These are phyloP conservation scores for Salvelinus namaycush DNA, from an alignment of 2,113 vertebrate species.

Conservation along the genomic window DNA sequence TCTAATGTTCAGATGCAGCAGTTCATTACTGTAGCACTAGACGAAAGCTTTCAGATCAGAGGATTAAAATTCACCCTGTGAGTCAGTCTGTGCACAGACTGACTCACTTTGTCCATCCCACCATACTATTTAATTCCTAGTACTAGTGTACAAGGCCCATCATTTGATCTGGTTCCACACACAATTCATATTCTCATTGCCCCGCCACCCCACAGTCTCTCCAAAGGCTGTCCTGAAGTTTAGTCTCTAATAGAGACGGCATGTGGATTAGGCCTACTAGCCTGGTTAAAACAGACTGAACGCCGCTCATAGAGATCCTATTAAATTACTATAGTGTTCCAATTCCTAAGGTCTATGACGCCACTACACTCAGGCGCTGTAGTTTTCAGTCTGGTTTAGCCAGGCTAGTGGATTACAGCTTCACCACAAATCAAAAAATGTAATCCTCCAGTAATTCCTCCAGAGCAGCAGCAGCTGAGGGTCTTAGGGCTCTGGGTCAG, in stretches of 20 bases:
- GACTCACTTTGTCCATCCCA: conserved; percentile 8
- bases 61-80: conserved; percentile 45
- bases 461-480: not conserved
- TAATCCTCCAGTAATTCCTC: not conserved
- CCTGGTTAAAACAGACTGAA: too few species aligned
- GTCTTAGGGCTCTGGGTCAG: not conserved
- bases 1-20: conserved; percentile 24
- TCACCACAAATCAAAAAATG: not conserved
- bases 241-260: not conserved
- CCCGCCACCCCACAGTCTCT: not conserved
- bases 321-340: conserved; percentile 19
- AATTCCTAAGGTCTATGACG: too few species aligned
- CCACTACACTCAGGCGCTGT: not conserved
- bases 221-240: not conserved
- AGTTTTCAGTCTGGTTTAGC: too few species aligned
- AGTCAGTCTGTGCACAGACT: conserved; percentile 23
- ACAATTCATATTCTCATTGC: not conserved
- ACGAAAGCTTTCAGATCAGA: conserved; percentile 41
- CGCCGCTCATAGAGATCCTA: not conserved
- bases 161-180: not conserved
- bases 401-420: conserved; percentile 1
- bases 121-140: conserved; percentile 25
- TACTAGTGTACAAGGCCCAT: conserved; percentile 1
- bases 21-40: conserved; percentile 30
- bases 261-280: too few species aligned